Conservation (phyloP, 2,797 vertebrate genomes). For the Lacerta agilis region DNA sequence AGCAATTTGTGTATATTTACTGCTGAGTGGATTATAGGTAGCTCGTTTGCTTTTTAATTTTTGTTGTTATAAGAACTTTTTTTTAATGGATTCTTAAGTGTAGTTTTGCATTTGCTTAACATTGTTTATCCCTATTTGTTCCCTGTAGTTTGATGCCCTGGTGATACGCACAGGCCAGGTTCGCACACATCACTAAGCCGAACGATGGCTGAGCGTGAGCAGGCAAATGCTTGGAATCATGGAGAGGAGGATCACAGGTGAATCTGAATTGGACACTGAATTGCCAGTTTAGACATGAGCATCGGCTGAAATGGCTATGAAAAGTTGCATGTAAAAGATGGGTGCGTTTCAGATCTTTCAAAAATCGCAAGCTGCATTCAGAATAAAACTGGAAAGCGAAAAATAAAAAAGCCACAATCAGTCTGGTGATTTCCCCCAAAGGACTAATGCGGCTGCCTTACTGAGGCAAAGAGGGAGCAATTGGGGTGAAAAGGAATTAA, state of each 20-base stretch:
- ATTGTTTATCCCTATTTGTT: not conserved
- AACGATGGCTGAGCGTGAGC: too few species aligned
- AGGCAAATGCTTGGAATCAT: not conserved
- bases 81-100: too few species aligned
- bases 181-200: too few species aligned
- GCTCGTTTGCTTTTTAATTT: not conserved
- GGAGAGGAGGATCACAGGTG: not conserved
- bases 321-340: not conserved
- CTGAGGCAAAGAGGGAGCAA: not conserved
- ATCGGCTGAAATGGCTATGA: not conserved
- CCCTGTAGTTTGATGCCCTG: too few species aligned
- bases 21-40: not conserved
- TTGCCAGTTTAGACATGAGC: not conserved
- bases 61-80: not conserved
- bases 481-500: not conserved
- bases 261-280: not conserved
- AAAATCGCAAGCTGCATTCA: not conserved
- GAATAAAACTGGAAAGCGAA: not conserved
- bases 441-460: constrained; percentile 3
- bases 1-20: not conserved
- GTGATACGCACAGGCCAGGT: too few species aligned
- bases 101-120: not conserved
- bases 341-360: not conserved
- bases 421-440: not conserved
- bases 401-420: not conserved